Conservation (phyloP, 2,797 vertebrate species). For the Ceryle rudis region DNA sequence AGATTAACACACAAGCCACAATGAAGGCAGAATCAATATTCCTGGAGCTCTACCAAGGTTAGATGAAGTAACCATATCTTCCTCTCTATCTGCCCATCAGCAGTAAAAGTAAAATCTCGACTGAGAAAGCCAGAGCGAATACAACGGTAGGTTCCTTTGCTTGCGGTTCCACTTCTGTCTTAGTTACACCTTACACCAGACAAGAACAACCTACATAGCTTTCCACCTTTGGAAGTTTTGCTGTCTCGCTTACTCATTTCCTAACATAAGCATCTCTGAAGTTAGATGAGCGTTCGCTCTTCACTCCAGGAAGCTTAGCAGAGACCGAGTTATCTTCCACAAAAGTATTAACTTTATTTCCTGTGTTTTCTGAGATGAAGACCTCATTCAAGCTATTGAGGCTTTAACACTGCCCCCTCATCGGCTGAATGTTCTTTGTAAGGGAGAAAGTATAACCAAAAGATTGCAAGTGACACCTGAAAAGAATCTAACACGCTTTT, state of each 20-base stretch:
- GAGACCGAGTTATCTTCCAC: background rate
- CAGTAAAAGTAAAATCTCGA: background rate
- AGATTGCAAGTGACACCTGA: background rate
- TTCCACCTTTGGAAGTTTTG: background rate
- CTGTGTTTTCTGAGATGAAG: background rate
- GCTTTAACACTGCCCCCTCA: background rate
- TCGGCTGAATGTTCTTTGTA: background rate
- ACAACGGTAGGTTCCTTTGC: background rate
- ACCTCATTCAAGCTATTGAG: background rate
- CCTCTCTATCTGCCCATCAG: background rate
- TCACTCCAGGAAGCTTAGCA: background rate
- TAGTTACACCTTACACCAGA: background rate
- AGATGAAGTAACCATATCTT: background rate
- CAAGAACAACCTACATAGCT: background rate
- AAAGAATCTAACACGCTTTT: background rate
- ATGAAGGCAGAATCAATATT: constrained; percentile 8
- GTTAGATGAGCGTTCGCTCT: background rate
- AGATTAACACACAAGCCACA: background rate
- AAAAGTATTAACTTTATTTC: background rate
- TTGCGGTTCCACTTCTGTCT: background rate
- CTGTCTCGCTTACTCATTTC: background rate
- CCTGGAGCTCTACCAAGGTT: background rate
- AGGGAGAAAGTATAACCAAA: background rate
- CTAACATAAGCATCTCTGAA: background rate
- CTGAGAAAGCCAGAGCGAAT: background rate